Evolutionary conservation across 1,140 invertebrate species (phyloP), one percentile per base, ranked within the genome.

Genomic region (Diprion similis): DNA sequence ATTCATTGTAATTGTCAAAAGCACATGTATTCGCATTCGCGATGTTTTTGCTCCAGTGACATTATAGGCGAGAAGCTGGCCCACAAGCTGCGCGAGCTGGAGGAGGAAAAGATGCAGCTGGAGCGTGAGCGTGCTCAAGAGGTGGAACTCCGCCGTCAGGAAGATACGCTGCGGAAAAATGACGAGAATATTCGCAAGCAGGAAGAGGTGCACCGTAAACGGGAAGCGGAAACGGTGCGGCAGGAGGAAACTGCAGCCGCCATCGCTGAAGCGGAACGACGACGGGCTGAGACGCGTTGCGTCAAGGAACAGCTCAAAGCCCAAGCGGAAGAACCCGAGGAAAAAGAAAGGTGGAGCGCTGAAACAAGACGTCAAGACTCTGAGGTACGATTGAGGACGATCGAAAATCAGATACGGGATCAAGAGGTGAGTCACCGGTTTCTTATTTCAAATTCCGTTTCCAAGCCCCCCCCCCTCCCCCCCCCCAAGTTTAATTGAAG

Each of bases 351-450:
- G 48, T 85, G 78, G 66, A 73, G 37, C 10, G 68, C 77, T 8
- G 83, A 84, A 46, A 75, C 77, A 48, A 79, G 84, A 51, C 75
- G 80, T 8, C 86, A 89, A 68, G 87, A 90, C 46, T 59, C 51
- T 17, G 88, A 89, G 15, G 81, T 84, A 67, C 84, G 87, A 75
- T 87, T 91, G 48, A 85, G 87, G 74, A 89, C 89, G 69, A 87
- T 90, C 51, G 91, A 92, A 75, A 89, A 86, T 72, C 89, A 90
- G 79, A 90, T 91, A 76, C 86, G 88, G 64, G 88, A 90, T 64
- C 90, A 91, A 80, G 90, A 91, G 81, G 89, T 90, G 78, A 71
- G 76, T 73, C 11, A 9, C 9, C 24, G 24, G 24, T 72, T 48
- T 46, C 71, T 73, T 74, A 17, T 45, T 67, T 72, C 70, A 68